Conservation (phyloP, 2,113 vertebrate genomes). For the Pycnonotus jocosus region DNA sequence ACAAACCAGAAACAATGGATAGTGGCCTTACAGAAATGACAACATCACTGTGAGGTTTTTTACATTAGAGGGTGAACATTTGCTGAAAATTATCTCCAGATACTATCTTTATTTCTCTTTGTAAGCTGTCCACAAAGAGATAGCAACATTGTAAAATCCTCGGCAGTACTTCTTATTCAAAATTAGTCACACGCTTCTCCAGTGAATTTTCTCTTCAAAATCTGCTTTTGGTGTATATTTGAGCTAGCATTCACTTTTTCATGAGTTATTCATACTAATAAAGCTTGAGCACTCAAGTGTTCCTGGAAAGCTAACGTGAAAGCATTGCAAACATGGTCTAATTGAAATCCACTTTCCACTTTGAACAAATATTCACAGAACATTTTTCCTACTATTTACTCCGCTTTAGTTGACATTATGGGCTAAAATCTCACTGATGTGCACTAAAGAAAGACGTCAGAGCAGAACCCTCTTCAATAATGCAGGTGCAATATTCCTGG, state of each 20-base stretch:
- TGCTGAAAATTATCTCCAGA: neutral
- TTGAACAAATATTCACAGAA: slow-evolving; percentile 14
- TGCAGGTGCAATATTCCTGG: slow-evolving; percentile 37
- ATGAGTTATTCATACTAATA: slow-evolving; percentile 61
- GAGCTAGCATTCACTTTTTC: slow-evolving; percentile 40
- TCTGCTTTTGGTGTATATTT: slow-evolving; percentile 48
- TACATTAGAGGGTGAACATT: neutral
- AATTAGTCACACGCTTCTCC: slow-evolving; percentile 20
- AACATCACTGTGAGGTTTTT: neutral
- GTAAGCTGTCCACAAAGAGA: neutral
- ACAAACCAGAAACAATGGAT: neutral
- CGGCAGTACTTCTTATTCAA: slow-evolving; percentile 29
- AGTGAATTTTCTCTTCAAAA: slow-evolving; percentile 37
- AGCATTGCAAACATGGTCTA: slow-evolving; percentile 55
- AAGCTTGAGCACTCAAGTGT: slow-evolving; percentile 59
- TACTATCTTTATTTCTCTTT: slow-evolving; percentile 7
- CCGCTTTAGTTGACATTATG: slow-evolving; percentile 43
- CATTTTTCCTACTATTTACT: slow-evolving; percentile 50
- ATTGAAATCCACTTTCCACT: slow-evolving; percentile 64
- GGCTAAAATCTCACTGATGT: slow-evolving; percentile 49
- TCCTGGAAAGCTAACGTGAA: slow-evolving; percentile 57
- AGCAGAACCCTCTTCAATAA: slow-evolving; percentile 37
- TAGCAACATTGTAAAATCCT: slow-evolving; percentile 31
- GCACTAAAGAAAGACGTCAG: slow-evolving; percentile 39
- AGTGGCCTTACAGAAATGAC: neutral